phyloP scores from a whole-genome alignment of 2,113 vertebrate genomes.

The Dipodomys spectabilis region DNA sequence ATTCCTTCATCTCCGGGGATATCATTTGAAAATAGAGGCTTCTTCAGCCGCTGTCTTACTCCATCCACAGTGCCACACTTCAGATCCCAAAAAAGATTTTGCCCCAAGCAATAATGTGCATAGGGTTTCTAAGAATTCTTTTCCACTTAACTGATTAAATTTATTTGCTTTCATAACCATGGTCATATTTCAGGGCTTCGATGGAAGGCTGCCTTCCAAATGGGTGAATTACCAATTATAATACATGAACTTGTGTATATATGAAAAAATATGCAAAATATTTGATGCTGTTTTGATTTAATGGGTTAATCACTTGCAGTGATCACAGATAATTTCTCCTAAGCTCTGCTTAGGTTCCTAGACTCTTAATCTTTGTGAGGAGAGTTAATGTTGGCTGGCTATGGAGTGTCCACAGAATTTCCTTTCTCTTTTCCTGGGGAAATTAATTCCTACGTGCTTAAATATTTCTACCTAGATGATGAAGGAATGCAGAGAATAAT shows the following conservation, averaged over 20 bases:
- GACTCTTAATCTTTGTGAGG: not conserved
- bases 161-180: not conserved
- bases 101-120: not conserved
- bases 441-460: not conserved
- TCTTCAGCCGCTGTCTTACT: not conserved
- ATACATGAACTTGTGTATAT: not conserved
- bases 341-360: not conserved
- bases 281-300: not conserved
- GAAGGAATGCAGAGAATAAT: not conserved
- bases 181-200: not conserved
- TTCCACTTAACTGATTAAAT: not conserved
- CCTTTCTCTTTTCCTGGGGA: not conserved
- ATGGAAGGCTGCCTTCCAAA: not conserved
- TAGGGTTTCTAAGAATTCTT: conserved; percentile 18
- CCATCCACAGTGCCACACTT: not conserved
- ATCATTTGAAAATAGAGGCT: not conserved
- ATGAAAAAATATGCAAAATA: not conserved
- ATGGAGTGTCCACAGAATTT: not conserved
- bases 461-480: not conserved
- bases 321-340: not conserved
- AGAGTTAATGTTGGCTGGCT: not conserved
- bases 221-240: not conserved
- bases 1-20: not conserved
- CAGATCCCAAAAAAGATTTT: not conserved
- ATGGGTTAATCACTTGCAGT: not conserved